These are phyloP conservation scores for Alethe castanea DNA, from an alignment of 2,113 vertebrate species.

Conservation along the genomic window DNA sequence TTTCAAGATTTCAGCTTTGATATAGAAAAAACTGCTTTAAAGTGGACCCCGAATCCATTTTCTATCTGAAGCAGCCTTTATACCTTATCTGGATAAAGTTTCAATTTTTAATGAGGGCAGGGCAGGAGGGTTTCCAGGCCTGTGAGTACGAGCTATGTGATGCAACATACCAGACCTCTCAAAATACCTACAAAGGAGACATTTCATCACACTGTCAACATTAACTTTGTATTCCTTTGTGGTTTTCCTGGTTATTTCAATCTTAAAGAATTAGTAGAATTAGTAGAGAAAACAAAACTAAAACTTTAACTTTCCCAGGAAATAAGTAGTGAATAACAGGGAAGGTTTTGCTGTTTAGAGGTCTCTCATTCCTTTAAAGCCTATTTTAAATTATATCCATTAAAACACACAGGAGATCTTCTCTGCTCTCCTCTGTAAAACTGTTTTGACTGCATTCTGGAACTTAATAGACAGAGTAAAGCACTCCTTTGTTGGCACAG, in stretches of 20 bases:
- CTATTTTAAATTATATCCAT: not conserved
- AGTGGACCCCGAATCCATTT: not conserved
- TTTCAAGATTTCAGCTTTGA: not conserved
- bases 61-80: not conserved
- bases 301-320: not conserved
- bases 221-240: not conserved
- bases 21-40: not conserved
- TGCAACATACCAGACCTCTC: slow-evolving; percentile 20
- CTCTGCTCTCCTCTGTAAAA: not conserved
- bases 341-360: not conserved
- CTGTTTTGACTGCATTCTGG: not conserved
- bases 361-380: not conserved
- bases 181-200: not conserved
- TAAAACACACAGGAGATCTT: not conserved
- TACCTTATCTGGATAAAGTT: slow-evolving; percentile 30
- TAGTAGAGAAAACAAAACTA: not conserved
- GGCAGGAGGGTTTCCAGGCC: slow-evolving; percentile 55
- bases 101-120: slow-evolving; percentile 43
- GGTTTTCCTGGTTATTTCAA: not conserved
- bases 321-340: not conserved
- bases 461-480: not conserved
- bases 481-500: not conserved
- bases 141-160: slow-evolving; percentile 15
- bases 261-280: not conserved
- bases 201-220: slow-evolving; percentile 1